Evolutionary conservation across 2,113 vertebrate species (phyloP).

Genomic region (Theristicus caerulescens): DNA sequence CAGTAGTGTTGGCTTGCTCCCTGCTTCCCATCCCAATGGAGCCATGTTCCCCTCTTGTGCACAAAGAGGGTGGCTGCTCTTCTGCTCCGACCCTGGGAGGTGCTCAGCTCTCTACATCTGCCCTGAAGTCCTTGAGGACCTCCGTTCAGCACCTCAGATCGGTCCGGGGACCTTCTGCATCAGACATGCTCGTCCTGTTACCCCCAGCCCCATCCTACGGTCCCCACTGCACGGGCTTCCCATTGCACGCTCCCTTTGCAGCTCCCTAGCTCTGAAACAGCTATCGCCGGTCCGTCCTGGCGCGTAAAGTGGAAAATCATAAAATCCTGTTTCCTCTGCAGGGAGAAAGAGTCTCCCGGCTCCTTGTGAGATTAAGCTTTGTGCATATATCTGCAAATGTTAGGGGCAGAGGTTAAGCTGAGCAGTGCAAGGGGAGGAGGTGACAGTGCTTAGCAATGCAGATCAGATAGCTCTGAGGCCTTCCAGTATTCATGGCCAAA

Average conservation of each 20-base stretch:
- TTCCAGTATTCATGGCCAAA: neutral
- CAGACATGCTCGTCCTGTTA: fast-evolving
- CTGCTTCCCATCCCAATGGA: neutral
- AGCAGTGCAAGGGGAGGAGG: neutral
- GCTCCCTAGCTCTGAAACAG: neutral
- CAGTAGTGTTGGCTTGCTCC: neutral
- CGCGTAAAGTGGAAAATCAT: fast-evolving
- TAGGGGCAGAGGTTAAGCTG: slow-evolving; percentile 26
- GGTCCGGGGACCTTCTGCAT: neutral
- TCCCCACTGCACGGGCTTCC: neutral
- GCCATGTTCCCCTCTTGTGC: neutral
- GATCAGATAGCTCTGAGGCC: neutral
- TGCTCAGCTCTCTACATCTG: neutral
- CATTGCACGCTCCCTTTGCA: neutral
- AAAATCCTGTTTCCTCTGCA: neutral
- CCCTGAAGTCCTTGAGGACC: neutral
- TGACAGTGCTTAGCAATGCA: neutral
- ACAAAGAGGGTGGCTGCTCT: neutral
- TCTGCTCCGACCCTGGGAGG: neutral
- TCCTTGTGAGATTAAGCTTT: neutral
- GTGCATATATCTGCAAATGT: neutral
- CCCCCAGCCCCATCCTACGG: neutral
- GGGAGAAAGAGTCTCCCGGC: neutral
- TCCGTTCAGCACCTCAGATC: neutral
- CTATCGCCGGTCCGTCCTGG: fast-evolving